These are phyloP conservation scores for Anhinga rufa DNA, from an alignment of 2,113 vertebrate species.

Conservation along the genomic window DNA sequence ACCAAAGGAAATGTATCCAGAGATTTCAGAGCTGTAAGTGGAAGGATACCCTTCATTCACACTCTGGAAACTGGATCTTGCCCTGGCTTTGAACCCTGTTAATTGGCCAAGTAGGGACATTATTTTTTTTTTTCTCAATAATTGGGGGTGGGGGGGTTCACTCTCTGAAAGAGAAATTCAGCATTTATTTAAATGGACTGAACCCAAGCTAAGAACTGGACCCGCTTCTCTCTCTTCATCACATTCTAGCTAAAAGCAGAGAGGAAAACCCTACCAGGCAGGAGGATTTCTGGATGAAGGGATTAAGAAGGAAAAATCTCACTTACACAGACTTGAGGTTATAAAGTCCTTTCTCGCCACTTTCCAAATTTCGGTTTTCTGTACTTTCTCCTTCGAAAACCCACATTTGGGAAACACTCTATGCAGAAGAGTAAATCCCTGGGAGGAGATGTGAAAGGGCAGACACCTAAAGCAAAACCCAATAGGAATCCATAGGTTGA, in stretches of 20 bases:
- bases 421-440: neutral
- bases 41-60: conserved; percentile 18
- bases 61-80: neutral
- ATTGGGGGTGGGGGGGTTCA: too few relatives aligned
- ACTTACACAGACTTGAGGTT: neutral
- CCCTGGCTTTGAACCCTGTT: conserved; percentile 8
- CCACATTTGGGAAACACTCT: neutral
- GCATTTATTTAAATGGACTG: neutral
- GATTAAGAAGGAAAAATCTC: neutral
- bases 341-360: neutral
- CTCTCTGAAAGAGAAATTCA: neutral
- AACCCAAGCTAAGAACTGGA: neutral
- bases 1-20: conserved; percentile 9
- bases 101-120: neutral
- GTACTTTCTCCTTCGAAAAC: neutral
- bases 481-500: neutral
- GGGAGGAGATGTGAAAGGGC: neutral
- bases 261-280: neutral
- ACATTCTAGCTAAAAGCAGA: neutral
- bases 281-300: neutral
- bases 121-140: neutral
- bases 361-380: neutral
- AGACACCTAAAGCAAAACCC: neutral
- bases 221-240: neutral
- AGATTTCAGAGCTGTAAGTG: neutral